Conservation (phyloP, 2,797 vertebrate species). For the Sarcophilus harrisii region DNA sequence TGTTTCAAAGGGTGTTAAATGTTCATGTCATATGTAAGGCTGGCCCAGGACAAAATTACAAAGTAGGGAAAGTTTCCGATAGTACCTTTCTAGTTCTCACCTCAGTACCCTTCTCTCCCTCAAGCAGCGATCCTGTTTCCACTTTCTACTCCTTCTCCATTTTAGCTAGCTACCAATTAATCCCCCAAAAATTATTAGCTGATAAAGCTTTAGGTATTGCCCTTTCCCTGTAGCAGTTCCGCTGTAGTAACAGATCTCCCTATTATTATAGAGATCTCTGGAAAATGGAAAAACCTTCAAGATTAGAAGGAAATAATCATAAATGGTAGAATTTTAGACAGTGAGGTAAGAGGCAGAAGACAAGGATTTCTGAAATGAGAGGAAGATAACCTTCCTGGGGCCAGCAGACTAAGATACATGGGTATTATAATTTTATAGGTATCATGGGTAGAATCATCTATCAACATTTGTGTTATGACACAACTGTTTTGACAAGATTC, state of each 20-base stretch:
- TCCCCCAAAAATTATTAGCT: not conserved
- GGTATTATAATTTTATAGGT: fast-evolving
- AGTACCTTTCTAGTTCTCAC: not conserved
- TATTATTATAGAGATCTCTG: not conserved
- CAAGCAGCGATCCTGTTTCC: not conserved
- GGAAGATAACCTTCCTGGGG: not conserved
- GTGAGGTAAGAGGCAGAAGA: not conserved
- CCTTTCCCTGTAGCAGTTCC: no score
- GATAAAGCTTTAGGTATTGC: not conserved
- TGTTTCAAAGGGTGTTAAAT: not conserved
- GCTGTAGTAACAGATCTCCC: no score
- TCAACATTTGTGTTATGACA: not conserved
- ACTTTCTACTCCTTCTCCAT: not conserved
- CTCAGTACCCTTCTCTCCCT: not conserved
- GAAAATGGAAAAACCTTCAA: not conserved
- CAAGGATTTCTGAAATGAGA: not conserved
- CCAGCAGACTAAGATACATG: fast-evolving
- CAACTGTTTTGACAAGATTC: not conserved
- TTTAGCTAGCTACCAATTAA: not conserved
- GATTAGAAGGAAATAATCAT: not conserved
- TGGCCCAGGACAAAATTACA: not conserved
- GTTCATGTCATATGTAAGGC: not conserved
- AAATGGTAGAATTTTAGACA: not conserved
- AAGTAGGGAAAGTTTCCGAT: not conserved
- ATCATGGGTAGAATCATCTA: no score